Conservation (phyloP, 2,888 invertebrate genomes). For the Caenorhabditis panamensis region DNA sequence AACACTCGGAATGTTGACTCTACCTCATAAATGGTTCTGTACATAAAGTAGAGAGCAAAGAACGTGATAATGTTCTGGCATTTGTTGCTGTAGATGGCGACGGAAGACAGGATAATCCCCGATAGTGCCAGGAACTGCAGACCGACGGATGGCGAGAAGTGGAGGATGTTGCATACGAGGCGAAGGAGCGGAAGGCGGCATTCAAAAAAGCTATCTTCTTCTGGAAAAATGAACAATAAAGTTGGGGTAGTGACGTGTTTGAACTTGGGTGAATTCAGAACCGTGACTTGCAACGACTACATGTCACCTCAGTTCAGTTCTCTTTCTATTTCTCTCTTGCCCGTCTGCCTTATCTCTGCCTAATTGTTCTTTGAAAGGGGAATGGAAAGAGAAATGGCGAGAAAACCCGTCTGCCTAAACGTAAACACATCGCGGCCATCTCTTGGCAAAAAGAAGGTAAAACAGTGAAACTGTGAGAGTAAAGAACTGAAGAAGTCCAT, state of each 20-base stretch:
- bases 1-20: slow-evolving; percentile 8
- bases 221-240: slow-evolving; percentile 44
- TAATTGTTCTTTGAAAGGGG: slow-evolving; percentile 42
- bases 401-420: slow-evolving; percentile 8
- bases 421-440: slow-evolving; percentile 80
- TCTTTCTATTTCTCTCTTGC: background rate
- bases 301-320: too few relatives aligned
- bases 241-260: slow-evolving; percentile 31
- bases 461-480: slow-evolving; percentile 5
- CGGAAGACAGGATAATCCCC: slow-evolving; percentile 86
- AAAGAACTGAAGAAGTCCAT: slow-evolving; percentile 26
- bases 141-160: slow-evolving; percentile 80
- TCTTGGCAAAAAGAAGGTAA: slow-evolving; percentile 85
- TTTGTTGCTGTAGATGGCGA: slow-evolving; percentile 83
- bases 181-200: slow-evolving; percentile 55
- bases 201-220: slow-evolving; percentile 46
- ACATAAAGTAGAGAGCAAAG: slow-evolving; percentile 86
- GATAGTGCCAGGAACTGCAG: slow-evolving; percentile 85
- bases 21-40: slow-evolving; percentile 87
- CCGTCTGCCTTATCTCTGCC: slow-evolving; percentile 3
- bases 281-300: slow-evolving; percentile 1
- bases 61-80: slow-evolving; percentile 84
- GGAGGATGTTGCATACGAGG: slow-evolving; percentile 22
- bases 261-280: slow-evolving; percentile 42
- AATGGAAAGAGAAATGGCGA: background rate